phyloP scores from a whole-genome alignment of 2,113 vertebrate genomes.

The Galemys pyrenaicus region DNA sequence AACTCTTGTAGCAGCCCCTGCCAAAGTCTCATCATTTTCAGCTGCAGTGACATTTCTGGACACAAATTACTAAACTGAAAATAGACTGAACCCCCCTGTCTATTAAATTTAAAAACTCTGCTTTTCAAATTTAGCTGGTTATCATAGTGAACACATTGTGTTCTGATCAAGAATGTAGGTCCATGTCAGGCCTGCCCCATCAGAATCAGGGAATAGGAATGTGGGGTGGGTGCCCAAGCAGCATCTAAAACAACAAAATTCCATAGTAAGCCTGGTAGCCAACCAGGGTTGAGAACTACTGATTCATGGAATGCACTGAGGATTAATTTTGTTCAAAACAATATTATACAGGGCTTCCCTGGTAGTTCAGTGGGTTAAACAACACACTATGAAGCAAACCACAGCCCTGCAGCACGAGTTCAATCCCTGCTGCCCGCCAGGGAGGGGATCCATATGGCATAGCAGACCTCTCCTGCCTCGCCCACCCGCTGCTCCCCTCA shows the following conservation, averaged over 20 bases:
- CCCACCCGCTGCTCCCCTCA: no score
- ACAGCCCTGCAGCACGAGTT: no score
- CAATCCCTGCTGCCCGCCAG: no score
- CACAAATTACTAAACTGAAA: not conserved
- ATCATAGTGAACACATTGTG: not conserved
- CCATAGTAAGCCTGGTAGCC: not conserved
- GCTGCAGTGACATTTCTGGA: not conserved
- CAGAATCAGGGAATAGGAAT: no score
- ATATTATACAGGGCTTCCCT: no score
- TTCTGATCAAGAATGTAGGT: not conserved
- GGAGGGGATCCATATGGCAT: no score
- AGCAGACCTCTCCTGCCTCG: no score
- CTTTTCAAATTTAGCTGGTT: not conserved
- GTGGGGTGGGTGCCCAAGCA: not conserved
- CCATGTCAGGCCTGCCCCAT: not conserved
- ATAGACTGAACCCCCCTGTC: not conserved
- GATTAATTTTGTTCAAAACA: not conserved
- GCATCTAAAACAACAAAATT: not conserved
- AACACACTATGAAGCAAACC: no score
- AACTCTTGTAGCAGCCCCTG: not conserved
- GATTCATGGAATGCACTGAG: not conserved
- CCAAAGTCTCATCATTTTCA: not conserved
- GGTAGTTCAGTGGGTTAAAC: no score
- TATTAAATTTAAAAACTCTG: not conserved
- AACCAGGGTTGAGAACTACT: not conserved